Evolutionary conservation across 2,113 vertebrate species (phyloP).

Genomic region (Oryzias celebensis): DNA sequence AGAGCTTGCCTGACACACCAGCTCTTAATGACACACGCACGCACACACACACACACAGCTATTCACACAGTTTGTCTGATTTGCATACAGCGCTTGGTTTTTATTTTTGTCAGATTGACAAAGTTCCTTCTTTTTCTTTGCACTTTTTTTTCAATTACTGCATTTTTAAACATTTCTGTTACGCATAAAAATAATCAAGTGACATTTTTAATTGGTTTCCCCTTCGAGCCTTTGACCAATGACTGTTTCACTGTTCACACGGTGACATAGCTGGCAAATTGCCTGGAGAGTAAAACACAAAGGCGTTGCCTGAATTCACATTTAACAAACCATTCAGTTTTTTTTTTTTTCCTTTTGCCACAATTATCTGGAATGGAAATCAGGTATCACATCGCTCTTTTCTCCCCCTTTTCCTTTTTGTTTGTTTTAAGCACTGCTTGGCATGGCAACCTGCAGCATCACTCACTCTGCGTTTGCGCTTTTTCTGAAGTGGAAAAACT

Average conservation of each 20-base stretch:
- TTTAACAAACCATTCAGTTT: not conserved
- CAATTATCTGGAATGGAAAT: constrained; percentile 4
- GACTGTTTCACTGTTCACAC: too few species aligned
- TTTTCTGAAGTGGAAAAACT: constrained; percentile 37
- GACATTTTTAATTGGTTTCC: too few species aligned
- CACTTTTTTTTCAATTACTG: not conserved
- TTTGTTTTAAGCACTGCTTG: constrained; percentile 24
- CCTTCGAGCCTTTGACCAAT: constrained; percentile 13
- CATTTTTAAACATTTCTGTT: not conserved
- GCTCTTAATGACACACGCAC: constrained; percentile 2
- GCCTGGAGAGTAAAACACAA: not conserved
- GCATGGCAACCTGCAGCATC: constrained; percentile 10
- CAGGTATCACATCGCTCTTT: not conserved
- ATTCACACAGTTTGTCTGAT: not conserved
- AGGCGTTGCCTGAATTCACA: constrained; percentile 3
- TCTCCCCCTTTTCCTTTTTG: not conserved
- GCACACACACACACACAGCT: not conserved
- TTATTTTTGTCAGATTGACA: not conserved
- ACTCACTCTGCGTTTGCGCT: not conserved
- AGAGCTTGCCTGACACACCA: constrained; percentile 37
- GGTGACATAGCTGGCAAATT: too few species aligned
- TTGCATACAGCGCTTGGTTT: too few species aligned
- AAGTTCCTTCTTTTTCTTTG: constrained; percentile 15
- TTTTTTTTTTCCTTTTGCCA: not conserved
- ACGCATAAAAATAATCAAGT: too few species aligned